Evolutionary conservation across 2,888 invertebrate species (phyloP).

Genomic region (Atethmia centrago): DNA sequence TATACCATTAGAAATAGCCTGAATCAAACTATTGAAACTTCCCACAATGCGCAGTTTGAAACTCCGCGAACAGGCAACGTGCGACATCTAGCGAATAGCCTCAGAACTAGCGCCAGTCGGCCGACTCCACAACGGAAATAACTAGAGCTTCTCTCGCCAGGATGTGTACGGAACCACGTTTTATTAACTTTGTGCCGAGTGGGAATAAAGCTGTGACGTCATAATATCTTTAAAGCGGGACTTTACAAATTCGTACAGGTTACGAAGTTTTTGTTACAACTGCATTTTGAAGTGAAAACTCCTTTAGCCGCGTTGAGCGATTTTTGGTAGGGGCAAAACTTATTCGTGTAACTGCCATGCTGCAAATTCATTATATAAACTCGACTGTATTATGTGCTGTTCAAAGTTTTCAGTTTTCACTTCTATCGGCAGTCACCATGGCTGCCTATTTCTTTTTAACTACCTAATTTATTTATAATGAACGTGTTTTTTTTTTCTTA

Average conservation of each 20-base stretch:
- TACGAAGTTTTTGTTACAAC: neutral
- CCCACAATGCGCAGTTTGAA: neutral
- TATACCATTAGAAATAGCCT: neutral
- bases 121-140: conserved; percentile 55
- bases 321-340: too few relatives aligned
- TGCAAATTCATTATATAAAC: too few relatives aligned
- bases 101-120: conserved; percentile 41
- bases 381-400: too few relatives aligned
- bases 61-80: conserved; percentile 15
- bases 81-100: conserved; percentile 60
- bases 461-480: neutral
- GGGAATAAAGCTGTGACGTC: conserved; percentile 25
- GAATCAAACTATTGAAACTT: conserved; percentile 16
- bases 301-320: too few relatives aligned
- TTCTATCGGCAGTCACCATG: too few relatives aligned
- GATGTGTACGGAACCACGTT: conserved; percentile 47
- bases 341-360: too few relatives aligned
- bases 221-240: neutral
- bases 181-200: conserved; percentile 40
- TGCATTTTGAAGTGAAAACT: too few relatives aligned
- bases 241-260: conserved; percentile 6
- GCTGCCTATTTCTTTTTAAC: too few relatives aligned
- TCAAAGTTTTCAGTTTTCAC: too few relatives aligned
- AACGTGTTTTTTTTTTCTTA: neutral
- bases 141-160: conserved; percentile 54